A percentile compares a stretch with the other conserved stretches of the same genome.
These are phyloP conservation scores for Ceyx melanurus DNA, from an alignment of 2,113 vertebrate species.

Conservation along the genomic window DNA sequence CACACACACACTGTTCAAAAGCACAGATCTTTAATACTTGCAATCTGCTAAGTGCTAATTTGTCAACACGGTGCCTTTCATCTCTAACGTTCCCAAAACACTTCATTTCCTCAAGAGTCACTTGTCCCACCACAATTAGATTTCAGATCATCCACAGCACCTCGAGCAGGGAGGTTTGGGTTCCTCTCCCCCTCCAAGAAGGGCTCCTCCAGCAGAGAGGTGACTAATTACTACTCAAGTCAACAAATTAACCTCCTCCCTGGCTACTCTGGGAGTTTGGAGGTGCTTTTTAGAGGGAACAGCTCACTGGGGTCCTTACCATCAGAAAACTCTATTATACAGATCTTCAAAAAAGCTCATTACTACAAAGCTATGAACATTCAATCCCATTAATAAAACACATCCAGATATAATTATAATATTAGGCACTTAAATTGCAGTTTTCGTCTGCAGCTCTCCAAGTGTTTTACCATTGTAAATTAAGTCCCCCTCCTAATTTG, in stretches of 20 bases:
- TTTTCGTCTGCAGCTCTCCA: slow-evolving; percentile 51
- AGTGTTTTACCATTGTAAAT: slow-evolving; percentile 35
- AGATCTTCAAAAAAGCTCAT: slow-evolving; percentile 56
- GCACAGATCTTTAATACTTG: neutral
- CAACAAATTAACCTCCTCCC: slow-evolving; percentile 11
- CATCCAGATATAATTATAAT: slow-evolving; percentile 58
- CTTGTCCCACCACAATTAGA: neutral
- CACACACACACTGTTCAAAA: neutral
- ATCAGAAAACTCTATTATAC: slow-evolving; percentile 42
- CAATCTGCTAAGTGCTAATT: slow-evolving; percentile 47
- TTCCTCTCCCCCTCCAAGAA: neutral
- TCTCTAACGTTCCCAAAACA: slow-evolving; percentile 13
- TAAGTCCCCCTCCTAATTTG: neutral
- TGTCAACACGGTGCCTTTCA: slow-evolving; percentile 42
- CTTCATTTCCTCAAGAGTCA: neutral
- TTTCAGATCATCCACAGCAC: neutral
- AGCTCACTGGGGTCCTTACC: neutral
- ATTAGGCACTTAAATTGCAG: slow-evolving; percentile 63
- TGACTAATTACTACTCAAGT: neutral
- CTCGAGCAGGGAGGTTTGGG: neutral
- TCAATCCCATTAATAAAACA: slow-evolving; percentile 64
- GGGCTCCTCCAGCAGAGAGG: neutral
- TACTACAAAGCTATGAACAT: slow-evolving; percentile 53
- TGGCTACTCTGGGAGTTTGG: neutral
- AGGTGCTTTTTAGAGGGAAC: neutral